Percentiles rank a stretch among this genome's conserved stretches.
phyloP scores from a whole-genome alignment of 2,888 invertebrate genomes.

The Troides aeacus region DNA sequence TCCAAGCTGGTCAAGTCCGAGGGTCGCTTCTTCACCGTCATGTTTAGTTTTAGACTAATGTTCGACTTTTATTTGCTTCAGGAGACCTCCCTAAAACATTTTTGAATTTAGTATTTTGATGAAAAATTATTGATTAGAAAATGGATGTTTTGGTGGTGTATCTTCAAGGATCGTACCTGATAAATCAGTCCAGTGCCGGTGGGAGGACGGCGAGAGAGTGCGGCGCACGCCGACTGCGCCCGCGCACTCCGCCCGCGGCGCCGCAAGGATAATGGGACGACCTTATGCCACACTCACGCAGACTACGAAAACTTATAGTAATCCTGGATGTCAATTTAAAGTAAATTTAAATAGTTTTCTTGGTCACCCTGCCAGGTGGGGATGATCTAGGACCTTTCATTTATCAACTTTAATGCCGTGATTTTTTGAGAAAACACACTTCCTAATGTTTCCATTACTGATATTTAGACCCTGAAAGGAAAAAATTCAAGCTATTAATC shows the following conservation, averaged over 20 bases:
- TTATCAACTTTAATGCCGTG: too few species aligned
- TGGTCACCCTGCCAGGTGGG: too few species aligned
- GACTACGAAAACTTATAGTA: neutral
- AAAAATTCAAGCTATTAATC: too few species aligned
- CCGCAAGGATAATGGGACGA: conserved; percentile 55
- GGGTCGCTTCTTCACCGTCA: conserved; percentile 78
- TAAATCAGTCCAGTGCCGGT: conserved; percentile 32
- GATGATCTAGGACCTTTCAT: too few species aligned
- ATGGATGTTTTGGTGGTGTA: neutral
- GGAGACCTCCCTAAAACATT: neutral
- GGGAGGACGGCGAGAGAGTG: conserved; percentile 43
- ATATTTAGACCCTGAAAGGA: too few species aligned
- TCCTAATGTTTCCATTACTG: too few species aligned
- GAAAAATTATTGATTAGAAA: neutral
- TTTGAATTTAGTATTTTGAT: neutral
- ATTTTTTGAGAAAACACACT: too few species aligned
- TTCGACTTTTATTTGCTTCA: neutral
- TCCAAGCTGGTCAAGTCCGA: conserved; percentile 79
- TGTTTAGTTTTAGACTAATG: conserved; percentile 41
- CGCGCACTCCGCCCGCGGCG: conserved; percentile 39
- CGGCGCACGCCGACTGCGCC: conserved; percentile 52
- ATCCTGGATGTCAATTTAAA: too few species aligned
- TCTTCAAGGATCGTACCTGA: too few species aligned
- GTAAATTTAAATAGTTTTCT: too few species aligned
- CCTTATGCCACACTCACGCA: conserved; percentile 35